phyloP scores from a whole-genome alignment of 1,140 invertebrate genomes.

The Lepidurus apus region DNA sequence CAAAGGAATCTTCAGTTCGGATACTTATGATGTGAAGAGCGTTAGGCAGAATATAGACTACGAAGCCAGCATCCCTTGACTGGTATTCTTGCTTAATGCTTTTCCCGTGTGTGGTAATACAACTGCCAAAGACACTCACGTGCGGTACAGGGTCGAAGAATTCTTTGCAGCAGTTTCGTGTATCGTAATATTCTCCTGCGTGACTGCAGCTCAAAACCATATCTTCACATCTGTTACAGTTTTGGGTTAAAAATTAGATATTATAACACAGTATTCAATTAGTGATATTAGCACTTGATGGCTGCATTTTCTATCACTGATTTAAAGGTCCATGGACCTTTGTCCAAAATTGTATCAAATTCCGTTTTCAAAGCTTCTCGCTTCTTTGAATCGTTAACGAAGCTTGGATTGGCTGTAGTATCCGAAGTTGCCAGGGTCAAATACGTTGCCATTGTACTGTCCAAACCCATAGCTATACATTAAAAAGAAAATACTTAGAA shows the following conservation, averaged over 20 bases:
- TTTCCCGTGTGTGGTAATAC: not conserved
- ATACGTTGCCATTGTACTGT: conserved; percentile 31
- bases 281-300: conserved; percentile 4
- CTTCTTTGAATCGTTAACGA: not conserved
- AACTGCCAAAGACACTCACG: not conserved
- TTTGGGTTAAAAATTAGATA: not conserved
- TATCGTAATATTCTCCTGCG: not conserved
- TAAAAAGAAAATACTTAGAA: no score
- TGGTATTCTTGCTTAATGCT: not conserved
- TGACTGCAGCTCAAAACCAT: conserved; percentile 26
- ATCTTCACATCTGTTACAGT: conserved; percentile 7
- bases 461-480: conserved; percentile 23
- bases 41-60: conserved; percentile 20
- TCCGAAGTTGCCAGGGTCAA: conserved; percentile 24
- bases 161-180: conserved; percentile 23
- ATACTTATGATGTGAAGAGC: not conserved
- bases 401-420: not conserved
- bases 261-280: not conserved
- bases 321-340: not conserved
- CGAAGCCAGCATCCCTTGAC: conserved; percentile 21
- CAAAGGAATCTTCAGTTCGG: no score
- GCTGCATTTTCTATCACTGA: conserved; percentile 23
- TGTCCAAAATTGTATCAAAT: not conserved
- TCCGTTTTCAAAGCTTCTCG: not conserved
- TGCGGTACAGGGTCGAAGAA: not conserved